A percentile compares a stretch with the other conserved stretches of the same genome.
These are phyloP conservation scores for Tichodroma muraria DNA, from an alignment of 2,113 vertebrate genomes.

Conservation along the genomic window DNA sequence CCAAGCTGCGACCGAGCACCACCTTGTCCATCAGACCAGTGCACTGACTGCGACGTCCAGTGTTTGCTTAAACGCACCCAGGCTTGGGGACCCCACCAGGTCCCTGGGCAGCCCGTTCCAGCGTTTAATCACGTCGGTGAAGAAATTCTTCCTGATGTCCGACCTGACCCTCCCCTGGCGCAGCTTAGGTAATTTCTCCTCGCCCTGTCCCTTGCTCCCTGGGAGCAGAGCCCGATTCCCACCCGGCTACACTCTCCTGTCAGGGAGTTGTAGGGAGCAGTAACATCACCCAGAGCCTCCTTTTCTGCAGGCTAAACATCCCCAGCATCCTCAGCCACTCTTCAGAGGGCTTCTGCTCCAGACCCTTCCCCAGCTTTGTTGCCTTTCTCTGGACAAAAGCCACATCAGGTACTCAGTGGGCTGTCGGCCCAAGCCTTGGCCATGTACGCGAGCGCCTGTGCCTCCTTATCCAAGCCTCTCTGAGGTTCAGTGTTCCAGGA, in stretches of 20 bases:
- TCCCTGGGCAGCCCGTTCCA: no score
- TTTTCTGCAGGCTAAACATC: not conserved
- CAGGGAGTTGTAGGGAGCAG: not conserved
- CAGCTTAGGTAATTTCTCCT: no score
- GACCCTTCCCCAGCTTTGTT: not conserved
- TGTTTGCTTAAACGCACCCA: no score
- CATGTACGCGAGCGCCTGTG: rapidly evolving
- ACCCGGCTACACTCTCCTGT: not conserved
- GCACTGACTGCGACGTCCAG: no score
- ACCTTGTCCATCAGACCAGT: no score
- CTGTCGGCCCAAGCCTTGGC: no score
- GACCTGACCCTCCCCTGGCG: no score
- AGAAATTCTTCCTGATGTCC: no score
- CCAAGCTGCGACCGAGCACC: no score
- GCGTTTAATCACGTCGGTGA: no score
- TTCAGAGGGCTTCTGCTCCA: not conserved
- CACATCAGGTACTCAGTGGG: rapidly evolving
- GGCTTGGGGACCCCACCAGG: no score
- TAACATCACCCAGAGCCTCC: not conserved
- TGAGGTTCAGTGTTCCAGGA: rapidly evolving
- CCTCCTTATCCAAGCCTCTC: rapidly evolving
- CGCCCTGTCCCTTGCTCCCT: no score
- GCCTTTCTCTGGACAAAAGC: not conserved
- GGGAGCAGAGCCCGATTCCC: not conserved
- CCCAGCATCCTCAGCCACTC: not conserved